These are phyloP conservation scores for Cardiocondyla obscurior DNA, from an alignment of 1,140 invertebrate genomes.

Conservation along the genomic window DNA sequence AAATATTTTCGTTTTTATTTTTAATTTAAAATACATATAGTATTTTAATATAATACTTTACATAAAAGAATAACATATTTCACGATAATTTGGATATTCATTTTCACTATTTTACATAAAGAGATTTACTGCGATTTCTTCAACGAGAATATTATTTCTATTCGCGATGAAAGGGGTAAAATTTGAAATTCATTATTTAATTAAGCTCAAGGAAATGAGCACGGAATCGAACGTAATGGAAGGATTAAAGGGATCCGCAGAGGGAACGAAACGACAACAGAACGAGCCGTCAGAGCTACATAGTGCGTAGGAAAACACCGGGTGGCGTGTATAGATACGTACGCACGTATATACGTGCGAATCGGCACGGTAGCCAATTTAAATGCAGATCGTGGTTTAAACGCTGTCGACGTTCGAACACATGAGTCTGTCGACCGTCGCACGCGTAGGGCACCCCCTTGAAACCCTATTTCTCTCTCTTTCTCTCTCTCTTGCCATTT, in stretches of 20 bases:
- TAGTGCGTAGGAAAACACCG: slow-evolving; percentile 60
- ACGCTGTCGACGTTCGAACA: slow-evolving; percentile 69
- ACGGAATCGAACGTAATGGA: slow-evolving; percentile 68
- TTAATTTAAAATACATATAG: too few relatives aligned
- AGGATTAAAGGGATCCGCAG: slow-evolving; percentile 58
- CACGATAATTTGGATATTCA: neutral
- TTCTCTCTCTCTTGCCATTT: slow-evolving; percentile 32
- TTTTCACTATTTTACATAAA: neutral
- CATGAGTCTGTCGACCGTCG: slow-evolving; percentile 60
- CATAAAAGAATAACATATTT: too few relatives aligned
- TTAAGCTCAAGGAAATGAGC: slow-evolving; percentile 68
- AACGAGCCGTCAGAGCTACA: slow-evolving; percentile 43
- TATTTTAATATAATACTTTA: too few relatives aligned
- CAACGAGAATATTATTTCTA: slow-evolving; percentile 33
- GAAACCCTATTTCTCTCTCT: neutral
- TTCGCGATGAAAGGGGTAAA: neutral
- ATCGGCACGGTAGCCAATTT: slow-evolving; percentile 71
- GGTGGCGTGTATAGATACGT: slow-evolving; percentile 26
- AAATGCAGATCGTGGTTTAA: slow-evolving; percentile 76
- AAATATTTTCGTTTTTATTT: neutral
- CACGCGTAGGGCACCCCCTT: neutral
- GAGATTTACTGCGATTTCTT: neutral
- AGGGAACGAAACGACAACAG: slow-evolving; percentile 65
- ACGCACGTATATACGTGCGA: slow-evolving; percentile 43
- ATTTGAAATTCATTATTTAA: slow-evolving; percentile 70